Evolutionary conservation across 2,113 vertebrate species (phyloP).

Genomic region (Mormyrus iriodes): DNA sequence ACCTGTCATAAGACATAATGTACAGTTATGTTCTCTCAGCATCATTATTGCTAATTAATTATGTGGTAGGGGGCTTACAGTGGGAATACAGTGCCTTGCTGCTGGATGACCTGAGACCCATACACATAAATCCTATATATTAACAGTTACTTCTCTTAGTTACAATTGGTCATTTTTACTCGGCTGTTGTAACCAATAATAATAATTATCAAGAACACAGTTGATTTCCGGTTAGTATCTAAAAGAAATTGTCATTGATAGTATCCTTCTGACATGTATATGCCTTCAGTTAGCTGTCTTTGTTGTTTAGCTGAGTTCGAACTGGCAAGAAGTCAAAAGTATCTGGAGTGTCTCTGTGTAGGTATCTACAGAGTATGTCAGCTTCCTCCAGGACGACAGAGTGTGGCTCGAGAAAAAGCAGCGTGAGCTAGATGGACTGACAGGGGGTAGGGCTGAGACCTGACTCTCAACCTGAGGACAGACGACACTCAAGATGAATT

Average conservation of each 20-base stretch:
- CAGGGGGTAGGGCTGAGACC: constrained; percentile 11
- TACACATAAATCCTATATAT: not conserved
- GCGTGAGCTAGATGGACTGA: not conserved
- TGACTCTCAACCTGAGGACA: constrained; percentile 15
- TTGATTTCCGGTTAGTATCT: not conserved
- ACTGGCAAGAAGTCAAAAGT: not conserved
- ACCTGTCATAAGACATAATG: not conserved
- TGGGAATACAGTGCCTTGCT: not conserved
- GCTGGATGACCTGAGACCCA: not conserved
- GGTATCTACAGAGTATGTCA: not conserved
- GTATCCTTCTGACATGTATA: not conserved
- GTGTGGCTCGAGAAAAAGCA: not conserved
- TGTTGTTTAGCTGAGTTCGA: not conserved
- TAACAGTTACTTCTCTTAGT: not conserved
- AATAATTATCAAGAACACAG: not conserved
- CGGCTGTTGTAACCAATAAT: not conserved
- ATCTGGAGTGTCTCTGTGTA: not conserved
- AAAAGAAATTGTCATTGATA: not conserved
- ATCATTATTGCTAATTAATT: not conserved
- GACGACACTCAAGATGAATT: constrained; percentile 32
- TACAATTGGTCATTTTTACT: not conserved
- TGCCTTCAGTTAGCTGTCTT: not conserved
- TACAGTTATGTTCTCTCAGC: not conserved
- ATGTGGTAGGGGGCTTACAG: not conserved
- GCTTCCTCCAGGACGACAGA: not conserved